Evolutionary conservation across 1,140 invertebrate genomes (phyloP).

Genomic region (Cydia splendana): DNA sequence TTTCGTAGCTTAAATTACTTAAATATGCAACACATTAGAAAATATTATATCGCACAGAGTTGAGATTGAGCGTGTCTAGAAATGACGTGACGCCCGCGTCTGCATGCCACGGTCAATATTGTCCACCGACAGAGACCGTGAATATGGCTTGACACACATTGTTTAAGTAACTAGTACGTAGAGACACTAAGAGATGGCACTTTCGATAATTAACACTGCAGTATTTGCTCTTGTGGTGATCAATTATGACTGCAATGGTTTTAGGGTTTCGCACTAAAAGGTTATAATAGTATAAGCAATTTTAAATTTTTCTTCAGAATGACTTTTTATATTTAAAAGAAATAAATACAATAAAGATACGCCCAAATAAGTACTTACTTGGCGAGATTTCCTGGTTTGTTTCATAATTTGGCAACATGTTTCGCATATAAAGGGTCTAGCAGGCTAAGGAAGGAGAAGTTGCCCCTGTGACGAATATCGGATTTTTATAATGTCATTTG

Average conservation of each 20-base stretch:
- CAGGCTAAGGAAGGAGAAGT: too few species aligned
- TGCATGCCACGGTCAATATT: conserved; percentile 63
- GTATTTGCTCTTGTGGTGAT: conserved; percentile 56
- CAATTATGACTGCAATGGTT: conserved; percentile 63
- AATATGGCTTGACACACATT: conserved; percentile 73
- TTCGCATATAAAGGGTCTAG: too few species aligned
- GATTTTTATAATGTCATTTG: too few species aligned
- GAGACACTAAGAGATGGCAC: conserved; percentile 67
- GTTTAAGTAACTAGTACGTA: conserved; percentile 56
- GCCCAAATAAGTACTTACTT: too few species aligned
- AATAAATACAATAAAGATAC: too few species aligned
- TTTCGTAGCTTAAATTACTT: neutral
- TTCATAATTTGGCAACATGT: too few species aligned
- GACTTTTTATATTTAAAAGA: too few species aligned
- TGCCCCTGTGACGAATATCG: too few species aligned
- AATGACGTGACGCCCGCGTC: conserved; percentile 40
- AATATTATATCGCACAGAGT: neutral
- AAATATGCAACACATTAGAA: neutral
- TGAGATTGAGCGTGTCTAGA: conserved; percentile 15
- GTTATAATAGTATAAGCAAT: too few species aligned
- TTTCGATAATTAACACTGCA: conserved; percentile 73
- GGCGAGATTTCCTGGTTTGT: too few species aligned
- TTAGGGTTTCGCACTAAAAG: conserved; percentile 30
- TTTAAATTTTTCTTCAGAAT: too few species aligned
- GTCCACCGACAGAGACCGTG: conserved; percentile 64